Evolutionary conservation across 2,797 vertebrate genomes (phyloP).

Genomic region (Mycteria americana): DNA sequence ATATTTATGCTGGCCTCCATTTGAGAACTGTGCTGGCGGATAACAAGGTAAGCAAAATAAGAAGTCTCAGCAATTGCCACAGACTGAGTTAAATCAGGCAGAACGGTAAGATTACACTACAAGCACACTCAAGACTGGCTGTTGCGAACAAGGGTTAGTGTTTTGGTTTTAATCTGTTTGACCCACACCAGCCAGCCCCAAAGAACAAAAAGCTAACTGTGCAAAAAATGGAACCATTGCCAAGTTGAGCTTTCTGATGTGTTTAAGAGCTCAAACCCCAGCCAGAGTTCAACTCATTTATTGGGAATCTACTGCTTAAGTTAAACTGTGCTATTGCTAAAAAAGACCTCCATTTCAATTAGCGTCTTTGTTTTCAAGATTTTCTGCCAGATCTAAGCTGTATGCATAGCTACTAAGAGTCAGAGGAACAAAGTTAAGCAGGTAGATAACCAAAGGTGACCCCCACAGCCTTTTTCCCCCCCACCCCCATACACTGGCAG

Average conservation of each 20-base stretch:
- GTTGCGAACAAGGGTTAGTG: not conserved
- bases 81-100: not conserved
- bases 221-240: not conserved
- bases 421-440: not conserved
- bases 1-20: not conserved
- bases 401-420: not conserved
- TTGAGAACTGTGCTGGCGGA: not conserved
- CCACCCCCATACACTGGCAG: too few species aligned
- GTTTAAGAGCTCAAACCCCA: not conserved
- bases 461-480: not conserved
- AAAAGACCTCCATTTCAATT: not conserved
- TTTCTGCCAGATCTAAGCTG: not conserved
- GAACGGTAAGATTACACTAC: not conserved
- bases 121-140: not conserved
- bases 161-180: not conserved
- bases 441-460: not conserved
- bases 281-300: not conserved
- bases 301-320: fast-evolving
- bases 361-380: not conserved
- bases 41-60: not conserved
- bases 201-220: not conserved
- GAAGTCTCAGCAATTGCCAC: not conserved
- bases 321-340: not conserved
- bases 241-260: not conserved
- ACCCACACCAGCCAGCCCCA: not conserved